A percentile compares a stretch with the other conserved stretches of the same genome.
phyloP scores from a whole-genome alignment of 2,888 invertebrate genomes.

The Phasia obesa region DNA sequence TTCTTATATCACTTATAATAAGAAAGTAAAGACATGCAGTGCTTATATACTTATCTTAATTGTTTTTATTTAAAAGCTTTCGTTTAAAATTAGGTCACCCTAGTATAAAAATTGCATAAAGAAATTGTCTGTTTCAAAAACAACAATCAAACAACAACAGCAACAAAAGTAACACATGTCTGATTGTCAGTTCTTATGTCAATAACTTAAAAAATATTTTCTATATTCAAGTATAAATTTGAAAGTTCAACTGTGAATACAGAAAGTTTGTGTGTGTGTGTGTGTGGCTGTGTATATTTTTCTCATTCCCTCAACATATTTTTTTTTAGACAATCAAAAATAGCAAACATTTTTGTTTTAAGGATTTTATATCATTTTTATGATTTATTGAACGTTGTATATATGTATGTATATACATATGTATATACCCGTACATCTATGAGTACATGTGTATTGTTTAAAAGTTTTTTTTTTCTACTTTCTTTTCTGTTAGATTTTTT shows the following conservation, averaged over 20 bases:
- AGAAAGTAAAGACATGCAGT: no score
- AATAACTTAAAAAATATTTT: conserved; percentile 56
- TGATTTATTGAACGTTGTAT: conserved; percentile 55
- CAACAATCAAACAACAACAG: conserved; percentile 32
- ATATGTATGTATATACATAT: not conserved
- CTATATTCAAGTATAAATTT: not conserved
- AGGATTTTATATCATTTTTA: conserved; percentile 49
- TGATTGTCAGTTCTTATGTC: conserved; percentile 63
- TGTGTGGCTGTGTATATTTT: not conserved
- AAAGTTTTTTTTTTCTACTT: no score
- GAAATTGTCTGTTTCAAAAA: no score
- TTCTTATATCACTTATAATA: no score
- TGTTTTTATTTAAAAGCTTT: no score
- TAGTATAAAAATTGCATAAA: no score
- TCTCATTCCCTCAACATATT: conserved; percentile 24
- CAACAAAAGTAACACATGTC: conserved; percentile 56
- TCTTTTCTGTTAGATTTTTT: not conserved
- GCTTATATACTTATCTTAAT: no score
- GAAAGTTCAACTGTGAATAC: not conserved
- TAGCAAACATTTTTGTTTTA: conserved; percentile 53
- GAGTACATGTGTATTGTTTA: no score
- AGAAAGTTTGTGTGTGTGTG: not conserved
- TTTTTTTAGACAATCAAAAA: conserved; percentile 56
- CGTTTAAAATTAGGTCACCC: no score
- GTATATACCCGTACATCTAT: no score